Conservation (phyloP, 2,113 vertebrate species). For the Bucco capensis region DNA sequence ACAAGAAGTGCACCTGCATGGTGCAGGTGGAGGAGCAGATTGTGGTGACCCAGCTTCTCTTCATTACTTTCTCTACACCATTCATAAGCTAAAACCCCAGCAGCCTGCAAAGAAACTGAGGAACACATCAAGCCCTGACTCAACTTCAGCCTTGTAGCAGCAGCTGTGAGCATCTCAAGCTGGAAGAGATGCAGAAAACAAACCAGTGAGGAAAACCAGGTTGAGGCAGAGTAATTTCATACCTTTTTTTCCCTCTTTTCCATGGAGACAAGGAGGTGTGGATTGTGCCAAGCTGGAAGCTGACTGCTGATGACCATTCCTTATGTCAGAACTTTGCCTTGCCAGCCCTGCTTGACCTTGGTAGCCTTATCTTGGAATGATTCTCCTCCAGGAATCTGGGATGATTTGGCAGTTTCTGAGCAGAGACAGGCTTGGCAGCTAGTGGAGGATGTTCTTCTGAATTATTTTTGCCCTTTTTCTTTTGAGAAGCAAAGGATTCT, state of each 20-base stretch:
- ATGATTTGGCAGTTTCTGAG: not conserved
- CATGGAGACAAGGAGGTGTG: not conserved
- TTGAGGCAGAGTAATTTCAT: slow-evolving; percentile 34
- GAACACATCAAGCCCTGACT: not conserved
- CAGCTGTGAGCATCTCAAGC: not conserved
- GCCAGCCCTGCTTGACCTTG: slow-evolving; percentile 20
- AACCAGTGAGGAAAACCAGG: not conserved
- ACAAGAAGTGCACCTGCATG: not conserved
- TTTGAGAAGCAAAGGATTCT: not conserved
- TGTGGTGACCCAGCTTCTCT: not conserved
- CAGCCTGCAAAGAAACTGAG: not conserved
- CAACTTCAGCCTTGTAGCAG: not conserved
- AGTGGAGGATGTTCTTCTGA: not conserved
- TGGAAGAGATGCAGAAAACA: slow-evolving; percentile 2
- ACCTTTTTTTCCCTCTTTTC: not conserved
- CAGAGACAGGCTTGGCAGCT: not conserved
- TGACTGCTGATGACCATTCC: not conserved
- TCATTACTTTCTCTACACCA: not conserved
- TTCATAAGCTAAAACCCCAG: not conserved
- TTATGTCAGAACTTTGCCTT: not conserved
- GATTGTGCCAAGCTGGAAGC: slow-evolving; percentile 5
- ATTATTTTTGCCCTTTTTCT: not conserved
- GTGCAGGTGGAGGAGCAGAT: not conserved
- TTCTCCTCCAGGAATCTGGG: not conserved
- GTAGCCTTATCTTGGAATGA: not conserved